Evolutionary conservation across 2,113 vertebrate species (phyloP), one percentile per base, ranked within the genome.

Genomic region (Tringa solitaria): DNA sequence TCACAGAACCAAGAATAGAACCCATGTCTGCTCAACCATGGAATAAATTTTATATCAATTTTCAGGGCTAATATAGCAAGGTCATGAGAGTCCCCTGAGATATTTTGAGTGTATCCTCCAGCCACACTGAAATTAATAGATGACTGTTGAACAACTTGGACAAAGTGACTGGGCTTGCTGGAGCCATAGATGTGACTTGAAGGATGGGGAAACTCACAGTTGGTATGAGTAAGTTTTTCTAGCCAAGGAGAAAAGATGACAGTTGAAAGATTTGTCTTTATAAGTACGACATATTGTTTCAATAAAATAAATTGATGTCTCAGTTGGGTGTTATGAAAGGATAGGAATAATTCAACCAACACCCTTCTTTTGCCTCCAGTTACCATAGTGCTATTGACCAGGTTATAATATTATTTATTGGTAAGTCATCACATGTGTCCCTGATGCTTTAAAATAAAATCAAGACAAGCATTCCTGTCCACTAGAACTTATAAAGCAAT

Each of bases 31-130:
- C 51, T 96, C 79, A 90, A 60, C 68, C 79, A 50, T n/a, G 19
- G 85, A 70, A 54, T 72, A 77, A 84, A 68, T 92, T 95, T 84
- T 75, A 89, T 96, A 89, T 90, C 83, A 32, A 53, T 95, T 90
- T 89, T 79, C 77, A 80, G 51, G 48, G 51, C 59, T 93, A 67
- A 88, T 77, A 26, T 2, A 90, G 54, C 67, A 92, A 95, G 93
- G 96, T 84, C 95, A 84, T 20, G 46, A 83, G 37, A 85, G 51
- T 74, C 85, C 85, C 51, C 43, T 59, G 85, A 84, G 88, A 64
- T 56, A 84, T 81, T 74, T 72, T 35, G 76, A 72, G 27, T 89
- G 86, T 78, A 76, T 88, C 80, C 80, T 94, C 61, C 78, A 87
- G 76, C 91, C 86, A 51, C 75, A 79, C 70, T 70, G 41, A 90